These are phyloP conservation scores for Arvicanthis niloticus DNA, from an alignment of 2,113 vertebrate genomes.

Conservation along the genomic window DNA sequence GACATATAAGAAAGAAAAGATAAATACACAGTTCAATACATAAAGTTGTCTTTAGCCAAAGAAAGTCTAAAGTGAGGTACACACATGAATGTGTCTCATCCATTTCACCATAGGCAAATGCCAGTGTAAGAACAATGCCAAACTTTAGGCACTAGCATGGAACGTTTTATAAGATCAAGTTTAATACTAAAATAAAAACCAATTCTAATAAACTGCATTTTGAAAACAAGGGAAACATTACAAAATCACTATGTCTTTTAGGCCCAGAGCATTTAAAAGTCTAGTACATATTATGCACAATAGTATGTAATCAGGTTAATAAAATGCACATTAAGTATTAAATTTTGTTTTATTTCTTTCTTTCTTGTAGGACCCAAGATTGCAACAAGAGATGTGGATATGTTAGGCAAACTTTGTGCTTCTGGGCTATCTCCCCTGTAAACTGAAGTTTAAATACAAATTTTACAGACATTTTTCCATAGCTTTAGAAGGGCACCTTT, in stretches of 20 bases:
- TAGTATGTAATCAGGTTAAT: not conserved
- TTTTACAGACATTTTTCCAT: not conserved
- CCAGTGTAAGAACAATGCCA: not conserved
- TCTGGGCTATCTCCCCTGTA: not conserved
- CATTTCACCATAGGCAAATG: not conserved
- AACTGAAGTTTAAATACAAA: not conserved
- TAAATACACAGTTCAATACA: not conserved
- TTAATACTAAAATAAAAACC: not conserved
- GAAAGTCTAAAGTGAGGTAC: not conserved
- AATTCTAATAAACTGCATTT: not conserved
- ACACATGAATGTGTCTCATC: not conserved
- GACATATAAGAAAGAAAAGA: not conserved
- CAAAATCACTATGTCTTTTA: not conserved
- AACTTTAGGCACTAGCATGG: not conserved
- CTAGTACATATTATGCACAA: not conserved
- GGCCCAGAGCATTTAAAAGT: not conserved
- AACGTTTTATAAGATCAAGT: not conserved
- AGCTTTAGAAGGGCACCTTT: constrained; percentile 38
- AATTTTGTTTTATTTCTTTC: not conserved
- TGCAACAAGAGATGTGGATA: not conserved
- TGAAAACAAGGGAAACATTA: not conserved
- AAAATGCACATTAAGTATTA: not conserved
- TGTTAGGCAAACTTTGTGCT: not conserved
- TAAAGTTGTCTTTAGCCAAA: not conserved
- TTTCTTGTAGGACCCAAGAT: not conserved